Evolutionary conservation across 2,113 vertebrate genomes (phyloP).

Genomic region (Pterocles gutturalis): DNA sequence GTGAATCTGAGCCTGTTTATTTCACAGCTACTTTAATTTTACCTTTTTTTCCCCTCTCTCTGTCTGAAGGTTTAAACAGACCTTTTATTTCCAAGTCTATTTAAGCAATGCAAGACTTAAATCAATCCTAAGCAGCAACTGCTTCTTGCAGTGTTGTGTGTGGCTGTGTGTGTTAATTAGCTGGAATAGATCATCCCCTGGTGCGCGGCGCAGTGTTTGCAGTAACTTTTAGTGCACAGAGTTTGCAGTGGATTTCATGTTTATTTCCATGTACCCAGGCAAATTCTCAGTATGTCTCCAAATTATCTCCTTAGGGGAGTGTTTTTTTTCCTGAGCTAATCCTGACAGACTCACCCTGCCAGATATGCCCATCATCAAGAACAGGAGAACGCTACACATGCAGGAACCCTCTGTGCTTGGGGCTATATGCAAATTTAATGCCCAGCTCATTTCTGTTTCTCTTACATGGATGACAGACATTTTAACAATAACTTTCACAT

Average conservation of each 20-base stretch:
- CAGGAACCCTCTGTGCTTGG: constrained; percentile 78
- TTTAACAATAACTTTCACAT: constrained; percentile 76
- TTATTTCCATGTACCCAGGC: constrained; percentile 80
- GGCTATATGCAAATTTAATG: constrained; percentile 85
- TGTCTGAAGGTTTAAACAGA: constrained; percentile 45
- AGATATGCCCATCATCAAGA: constrained; percentile 84
- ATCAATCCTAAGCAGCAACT: constrained; percentile 74
- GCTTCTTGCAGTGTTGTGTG: constrained; percentile 44
- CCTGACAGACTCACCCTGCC: constrained; percentile 80
- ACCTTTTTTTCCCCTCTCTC: background rate
- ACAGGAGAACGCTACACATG: constrained; percentile 60
- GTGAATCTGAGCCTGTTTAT: constrained; percentile 27
- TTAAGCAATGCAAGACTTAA: constrained; percentile 64
- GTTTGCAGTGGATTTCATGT: constrained; percentile 75
- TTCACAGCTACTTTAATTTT: constrained; percentile 55
- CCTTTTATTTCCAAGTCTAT: constrained; percentile 59
- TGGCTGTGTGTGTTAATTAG: constrained; percentile 78
- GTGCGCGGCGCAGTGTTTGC: constrained; percentile 58
- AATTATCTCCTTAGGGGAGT: constrained; percentile 84
- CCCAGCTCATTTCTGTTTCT: constrained; percentile 82
- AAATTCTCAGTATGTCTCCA: constrained; percentile 83
- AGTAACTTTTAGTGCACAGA: constrained; percentile 66
- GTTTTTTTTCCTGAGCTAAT: constrained; percentile 77
- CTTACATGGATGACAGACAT: constrained; percentile 78
- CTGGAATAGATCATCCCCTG: constrained; percentile 77